Evolutionary conservation across 2,888 invertebrate species (phyloP).

Genomic region (Neelides folsomi): DNA sequence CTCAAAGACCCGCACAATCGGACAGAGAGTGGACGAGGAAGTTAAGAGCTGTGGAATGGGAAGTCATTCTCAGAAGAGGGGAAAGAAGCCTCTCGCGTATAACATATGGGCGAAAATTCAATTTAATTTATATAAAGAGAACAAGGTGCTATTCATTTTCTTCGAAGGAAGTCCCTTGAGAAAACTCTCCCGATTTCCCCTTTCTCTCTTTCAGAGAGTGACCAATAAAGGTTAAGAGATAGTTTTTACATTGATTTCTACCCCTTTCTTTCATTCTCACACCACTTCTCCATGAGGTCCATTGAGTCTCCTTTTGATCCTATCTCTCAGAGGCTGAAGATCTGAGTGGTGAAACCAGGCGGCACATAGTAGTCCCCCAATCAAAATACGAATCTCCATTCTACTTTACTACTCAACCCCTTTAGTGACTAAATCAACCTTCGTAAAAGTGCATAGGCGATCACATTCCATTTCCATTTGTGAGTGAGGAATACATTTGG

Average conservation of each 20-base stretch:
- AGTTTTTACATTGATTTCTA: constrained; percentile 26
- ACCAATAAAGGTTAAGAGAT: constrained; percentile 30
- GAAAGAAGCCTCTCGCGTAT: constrained; percentile 1
- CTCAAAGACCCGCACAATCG: neutral
- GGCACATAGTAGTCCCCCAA: constrained; percentile 9
- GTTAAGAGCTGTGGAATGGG: neutral
- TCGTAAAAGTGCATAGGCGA: constrained; percentile 3
- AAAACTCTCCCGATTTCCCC: constrained; percentile 32
- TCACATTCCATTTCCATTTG: neutral
- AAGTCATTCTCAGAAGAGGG: neutral
- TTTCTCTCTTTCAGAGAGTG: constrained; percentile 20
- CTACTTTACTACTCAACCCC: neutral
- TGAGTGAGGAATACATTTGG: no score
- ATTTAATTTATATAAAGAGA: constrained; percentile 34
- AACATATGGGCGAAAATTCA: constrained; percentile 31
- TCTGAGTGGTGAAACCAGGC: no score
- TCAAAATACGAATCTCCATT: constrained; percentile 20
- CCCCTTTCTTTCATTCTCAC: constrained; percentile 11
- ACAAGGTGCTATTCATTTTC: constrained; percentile 34
- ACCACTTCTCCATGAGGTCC: constrained; percentile 2
- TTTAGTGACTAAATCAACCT: no score
- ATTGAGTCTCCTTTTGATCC: constrained; percentile 13
- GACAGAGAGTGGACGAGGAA: neutral
- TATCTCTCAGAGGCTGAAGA: constrained; percentile 6
- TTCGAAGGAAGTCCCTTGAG: constrained; percentile 27